These are phyloP conservation scores for Sycophila texana DNA, from an alignment of 2,888 invertebrate species.

Conservation along the genomic window DNA sequence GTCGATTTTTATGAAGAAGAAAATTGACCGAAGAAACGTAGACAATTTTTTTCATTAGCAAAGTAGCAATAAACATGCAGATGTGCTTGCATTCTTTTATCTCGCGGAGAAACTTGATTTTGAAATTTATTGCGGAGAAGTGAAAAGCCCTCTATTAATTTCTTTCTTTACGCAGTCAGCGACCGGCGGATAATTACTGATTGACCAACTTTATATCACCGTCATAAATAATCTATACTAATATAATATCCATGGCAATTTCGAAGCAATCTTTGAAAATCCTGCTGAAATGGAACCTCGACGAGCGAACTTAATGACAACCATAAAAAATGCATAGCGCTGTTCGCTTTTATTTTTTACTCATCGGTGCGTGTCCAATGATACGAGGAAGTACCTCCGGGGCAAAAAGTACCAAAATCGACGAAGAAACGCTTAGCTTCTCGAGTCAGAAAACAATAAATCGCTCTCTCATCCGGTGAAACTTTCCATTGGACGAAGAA, in stretches of 20 bases:
- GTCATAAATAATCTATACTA: background rate
- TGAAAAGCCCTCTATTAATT: conserved; percentile 8
- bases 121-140: background rate
- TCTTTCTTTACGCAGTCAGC: background rate
- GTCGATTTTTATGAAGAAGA: background rate
- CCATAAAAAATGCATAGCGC: too few relatives aligned
- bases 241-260: background rate
- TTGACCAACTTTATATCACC: background rate
- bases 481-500: conserved; percentile 24
- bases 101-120: background rate
- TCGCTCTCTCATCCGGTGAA: conserved; percentile 15
- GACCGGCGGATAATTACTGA: too few relatives aligned
- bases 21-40: background rate
- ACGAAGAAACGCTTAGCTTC: conserved; percentile 18
- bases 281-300: too few relatives aligned
- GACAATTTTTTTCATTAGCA: conserved; percentile 1
- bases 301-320: too few relatives aligned
- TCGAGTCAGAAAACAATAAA: conserved; percentile 29
- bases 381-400: conserved; percentile 10
- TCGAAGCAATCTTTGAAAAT: background rate
- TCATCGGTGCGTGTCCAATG: background rate
- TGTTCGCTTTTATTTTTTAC: too few relatives aligned
- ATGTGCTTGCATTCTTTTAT: background rate
- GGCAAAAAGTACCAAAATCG: conserved; percentile 13
- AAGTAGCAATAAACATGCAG: background rate